Conservation (phyloP, 2,113 vertebrate genomes). For the Bufo gargarizans region DNA sequence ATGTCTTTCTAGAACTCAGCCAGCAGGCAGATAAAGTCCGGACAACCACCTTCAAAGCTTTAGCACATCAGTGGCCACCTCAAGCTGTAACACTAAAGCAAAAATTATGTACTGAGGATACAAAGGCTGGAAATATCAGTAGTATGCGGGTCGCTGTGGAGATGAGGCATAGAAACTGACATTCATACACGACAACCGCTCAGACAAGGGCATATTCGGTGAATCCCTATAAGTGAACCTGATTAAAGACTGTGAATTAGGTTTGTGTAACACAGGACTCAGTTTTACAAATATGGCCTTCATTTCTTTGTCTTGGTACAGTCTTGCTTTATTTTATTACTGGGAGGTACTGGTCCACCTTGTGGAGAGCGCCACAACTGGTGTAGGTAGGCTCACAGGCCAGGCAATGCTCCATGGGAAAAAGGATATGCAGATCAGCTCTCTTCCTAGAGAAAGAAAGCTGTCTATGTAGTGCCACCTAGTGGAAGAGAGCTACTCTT, state of each 20-base stretch:
- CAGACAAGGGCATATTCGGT: neutral
- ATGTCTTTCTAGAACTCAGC: neutral
- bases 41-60: constrained; percentile 7
- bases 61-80: neutral
- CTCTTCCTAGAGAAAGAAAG: no score
- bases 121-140: neutral
- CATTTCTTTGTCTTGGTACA: neutral
- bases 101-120: constrained; percentile 7
- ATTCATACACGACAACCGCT: neutral
- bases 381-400: no score
- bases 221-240: neutral
- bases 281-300: neutral
- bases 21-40: neutral
- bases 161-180: neutral
- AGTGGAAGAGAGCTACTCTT: no score
- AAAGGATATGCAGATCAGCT: no score
- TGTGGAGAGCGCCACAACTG: no score
- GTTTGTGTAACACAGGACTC: no score
- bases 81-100: neutral
- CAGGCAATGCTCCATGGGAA: no score
- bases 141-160: neutral
- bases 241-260: no score
- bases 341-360: no score
- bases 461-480: no score
- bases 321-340: no score